Conservation (phyloP, 2,888 invertebrate species). For the Spisula solida region DNA sequence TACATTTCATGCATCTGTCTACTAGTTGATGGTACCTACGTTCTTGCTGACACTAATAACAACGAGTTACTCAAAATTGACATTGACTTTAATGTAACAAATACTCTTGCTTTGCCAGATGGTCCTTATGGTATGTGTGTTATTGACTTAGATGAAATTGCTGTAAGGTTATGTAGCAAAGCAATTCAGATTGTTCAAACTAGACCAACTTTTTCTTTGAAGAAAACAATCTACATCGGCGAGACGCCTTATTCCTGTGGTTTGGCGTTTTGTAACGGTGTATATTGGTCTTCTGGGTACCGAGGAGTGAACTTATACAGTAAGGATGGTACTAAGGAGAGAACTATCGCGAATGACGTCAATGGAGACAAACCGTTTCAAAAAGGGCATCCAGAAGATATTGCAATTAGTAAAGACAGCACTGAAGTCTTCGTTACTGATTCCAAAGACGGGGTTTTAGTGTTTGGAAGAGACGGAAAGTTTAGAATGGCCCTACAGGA, state of each 20-base stretch:
- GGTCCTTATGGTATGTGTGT: constrained; percentile 15
- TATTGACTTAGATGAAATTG: neutral
- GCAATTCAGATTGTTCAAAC: neutral
- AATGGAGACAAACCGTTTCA: neutral
- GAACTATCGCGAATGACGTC: constrained; percentile 1
- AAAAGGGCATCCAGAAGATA: constrained; percentile 11
- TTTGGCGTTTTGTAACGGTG: neutral
- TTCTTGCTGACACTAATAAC: neutral
- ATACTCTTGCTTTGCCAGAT: neutral
- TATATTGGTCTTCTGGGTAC: neutral
- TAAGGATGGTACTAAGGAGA: neutral
- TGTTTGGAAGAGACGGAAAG: neutral
- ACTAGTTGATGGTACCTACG: neutral
- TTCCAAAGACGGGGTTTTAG: neutral
- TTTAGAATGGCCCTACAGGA: neutral
- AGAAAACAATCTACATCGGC: neutral
- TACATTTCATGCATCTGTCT: constrained; percentile 12
- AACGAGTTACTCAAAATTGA: neutral
- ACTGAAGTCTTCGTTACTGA: constrained; percentile 1
- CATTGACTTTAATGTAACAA: neutral
- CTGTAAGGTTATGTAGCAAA: constrained; percentile 3
- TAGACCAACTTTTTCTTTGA: neutral
- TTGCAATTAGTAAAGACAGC: neutral
- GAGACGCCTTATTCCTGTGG: constrained; percentile 15
- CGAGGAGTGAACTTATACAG: neutral